Conservation (phyloP, 2,113 vertebrate genomes). For the Dunckerocampus dactyliophorus region DNA sequence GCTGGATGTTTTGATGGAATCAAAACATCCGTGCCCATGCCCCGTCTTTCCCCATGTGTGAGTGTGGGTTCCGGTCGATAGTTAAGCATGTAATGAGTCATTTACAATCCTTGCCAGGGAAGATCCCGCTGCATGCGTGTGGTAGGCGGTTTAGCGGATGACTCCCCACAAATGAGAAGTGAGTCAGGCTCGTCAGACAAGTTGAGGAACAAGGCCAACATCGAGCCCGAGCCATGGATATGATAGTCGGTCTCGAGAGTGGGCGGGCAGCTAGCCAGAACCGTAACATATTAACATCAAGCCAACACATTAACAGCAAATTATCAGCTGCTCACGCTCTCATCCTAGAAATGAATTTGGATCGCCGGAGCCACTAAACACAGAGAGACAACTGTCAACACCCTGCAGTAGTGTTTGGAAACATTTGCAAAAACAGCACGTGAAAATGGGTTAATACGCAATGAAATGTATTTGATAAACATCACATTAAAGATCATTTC, state of each 20-base stretch:
- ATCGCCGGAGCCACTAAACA: conserved; percentile 50
- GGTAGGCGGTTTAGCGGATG: conserved; percentile 37
- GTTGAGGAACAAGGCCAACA: conserved; percentile 53
- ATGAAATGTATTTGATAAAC: conserved; percentile 21
- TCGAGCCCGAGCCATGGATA: conserved; percentile 38
- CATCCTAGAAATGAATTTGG: conserved; percentile 50
- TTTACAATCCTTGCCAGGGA: conserved; percentile 34
- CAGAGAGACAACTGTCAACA: conserved; percentile 32
- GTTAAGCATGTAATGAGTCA: conserved; percentile 41
- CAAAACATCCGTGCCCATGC: conserved; percentile 17
- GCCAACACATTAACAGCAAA: conserved; percentile 62
- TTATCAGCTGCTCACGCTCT: conserved; percentile 55
- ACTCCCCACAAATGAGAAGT: conserved; percentile 45
- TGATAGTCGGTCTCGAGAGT: conserved; percentile 44
- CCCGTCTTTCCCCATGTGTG: conserved; percentile 5
- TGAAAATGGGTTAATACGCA: conserved; percentile 31
- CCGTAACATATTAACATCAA: conserved; percentile 64
- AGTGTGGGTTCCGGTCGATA: conserved; percentile 18
- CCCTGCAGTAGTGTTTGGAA: conserved; percentile 33
- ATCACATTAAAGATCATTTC: conserved; percentile 22
- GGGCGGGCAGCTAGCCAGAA: conserved; percentile 54
- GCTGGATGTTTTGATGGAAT: conserved; percentile 22
- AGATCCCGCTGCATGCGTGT: conserved; percentile 36
- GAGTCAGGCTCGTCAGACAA: conserved; percentile 53
- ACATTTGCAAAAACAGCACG: conserved; percentile 36